Evolutionary conservation across 2,888 invertebrate species (phyloP).

Genomic region (Geotrupes spiniger): DNA sequence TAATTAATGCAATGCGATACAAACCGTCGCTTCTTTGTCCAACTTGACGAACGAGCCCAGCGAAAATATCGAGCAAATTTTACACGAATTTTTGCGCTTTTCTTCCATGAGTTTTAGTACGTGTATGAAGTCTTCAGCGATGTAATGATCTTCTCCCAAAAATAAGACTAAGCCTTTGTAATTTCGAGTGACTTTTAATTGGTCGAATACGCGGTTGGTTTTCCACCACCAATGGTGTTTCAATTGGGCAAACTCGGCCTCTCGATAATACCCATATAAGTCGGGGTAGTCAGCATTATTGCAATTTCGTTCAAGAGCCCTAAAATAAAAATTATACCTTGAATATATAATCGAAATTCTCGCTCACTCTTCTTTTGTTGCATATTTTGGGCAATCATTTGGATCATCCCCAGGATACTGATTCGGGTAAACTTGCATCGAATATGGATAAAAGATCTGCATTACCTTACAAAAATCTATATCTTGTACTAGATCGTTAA

Average conservation of each 20-base stretch:
- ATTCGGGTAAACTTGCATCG: constrained; percentile 90
- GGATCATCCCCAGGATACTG: constrained; percentile 94
- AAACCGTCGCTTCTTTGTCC: too few species aligned
- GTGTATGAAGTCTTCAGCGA: constrained; percentile 58
- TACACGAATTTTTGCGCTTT: constrained; percentile 74
- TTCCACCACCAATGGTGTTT: constrained; percentile 71
- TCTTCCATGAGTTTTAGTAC: constrained; percentile 57
- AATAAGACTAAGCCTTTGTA: constrained; percentile 52
- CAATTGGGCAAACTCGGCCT: constrained; percentile 59
- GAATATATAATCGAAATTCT: too few species aligned
- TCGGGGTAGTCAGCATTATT: constrained; percentile 70
- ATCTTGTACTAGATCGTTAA: constrained; percentile 85
- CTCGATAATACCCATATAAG: constrained; percentile 61
- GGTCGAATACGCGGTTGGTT: constrained; percentile 55
- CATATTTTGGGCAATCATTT: constrained; percentile 88
- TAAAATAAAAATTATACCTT: constrained; percentile 54
- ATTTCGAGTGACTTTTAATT: constrained; percentile 50
- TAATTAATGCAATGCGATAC: too few species aligned
- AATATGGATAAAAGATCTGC: constrained; percentile 96
- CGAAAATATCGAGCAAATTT: constrained; percentile 87
- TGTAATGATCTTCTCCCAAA: constrained; percentile 63
- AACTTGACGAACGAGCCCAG: constrained; percentile 95
- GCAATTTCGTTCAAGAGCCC: constrained; percentile 81
- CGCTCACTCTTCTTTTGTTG: constrained; percentile 76
- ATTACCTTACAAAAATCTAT: constrained; percentile 95